phyloP scores from a whole-genome alignment of 2,113 vertebrate genomes.

The Muntiacus muntjak region DNA sequence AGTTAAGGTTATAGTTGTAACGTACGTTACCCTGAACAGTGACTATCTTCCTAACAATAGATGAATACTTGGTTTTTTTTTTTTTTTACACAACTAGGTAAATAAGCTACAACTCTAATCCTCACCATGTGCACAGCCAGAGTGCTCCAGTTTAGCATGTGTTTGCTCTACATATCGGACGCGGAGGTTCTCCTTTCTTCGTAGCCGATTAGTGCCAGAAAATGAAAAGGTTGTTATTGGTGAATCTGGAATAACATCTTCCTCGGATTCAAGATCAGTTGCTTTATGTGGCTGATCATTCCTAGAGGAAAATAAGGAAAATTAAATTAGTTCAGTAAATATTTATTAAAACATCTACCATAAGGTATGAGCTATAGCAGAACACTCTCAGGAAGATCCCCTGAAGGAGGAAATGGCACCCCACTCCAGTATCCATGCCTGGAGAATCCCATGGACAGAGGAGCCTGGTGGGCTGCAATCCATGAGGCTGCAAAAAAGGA shows the following conservation, averaged over 20 bases:
- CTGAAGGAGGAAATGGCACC: neutral
- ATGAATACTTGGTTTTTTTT: neutral
- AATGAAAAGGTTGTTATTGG: conserved; percentile 84
- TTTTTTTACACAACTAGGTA: neutral
- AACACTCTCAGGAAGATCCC: neutral
- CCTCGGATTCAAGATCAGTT: conserved; percentile 78
- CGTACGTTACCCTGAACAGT: neutral
- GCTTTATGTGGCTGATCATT: conserved; percentile 68
- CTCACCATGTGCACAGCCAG: conserved; percentile 71
- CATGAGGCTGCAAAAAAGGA: neutral
- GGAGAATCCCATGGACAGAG: neutral
- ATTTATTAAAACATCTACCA: conserved; percentile 2
- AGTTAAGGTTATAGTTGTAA: neutral
- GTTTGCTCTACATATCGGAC: conserved; percentile 86
- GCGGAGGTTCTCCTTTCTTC: conserved; percentile 83
- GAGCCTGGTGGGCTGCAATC: neutral
- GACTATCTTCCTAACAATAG: neutral
- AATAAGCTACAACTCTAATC: neutral
- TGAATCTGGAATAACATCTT: conserved; percentile 91
- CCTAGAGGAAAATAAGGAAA: conserved; percentile 61
- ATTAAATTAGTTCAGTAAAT: conserved; percentile 1
- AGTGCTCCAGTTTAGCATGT: conserved; percentile 59
- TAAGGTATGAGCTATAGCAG: neutral
- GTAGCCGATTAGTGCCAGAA: conserved; percentile 85
- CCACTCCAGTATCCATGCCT: neutral